A percentile compares a stretch with the other conserved stretches of the same genome.
These are phyloP conservation scores for Diarsia brunnea DNA, from an alignment of 2,888 invertebrate species.

Conservation along the genomic window DNA sequence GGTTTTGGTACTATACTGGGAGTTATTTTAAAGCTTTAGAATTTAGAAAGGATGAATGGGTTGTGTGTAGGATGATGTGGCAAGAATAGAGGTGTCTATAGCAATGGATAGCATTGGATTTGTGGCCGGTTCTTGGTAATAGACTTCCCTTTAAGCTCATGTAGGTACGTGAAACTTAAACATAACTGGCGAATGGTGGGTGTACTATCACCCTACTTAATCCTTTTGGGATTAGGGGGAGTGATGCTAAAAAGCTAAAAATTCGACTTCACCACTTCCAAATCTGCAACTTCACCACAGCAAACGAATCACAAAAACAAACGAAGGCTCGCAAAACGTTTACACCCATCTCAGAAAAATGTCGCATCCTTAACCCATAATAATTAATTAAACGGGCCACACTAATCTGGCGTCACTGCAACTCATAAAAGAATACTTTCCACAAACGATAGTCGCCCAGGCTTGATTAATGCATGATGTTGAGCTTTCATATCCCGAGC, in stretches of 20 bases:
- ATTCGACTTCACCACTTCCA: neutral
- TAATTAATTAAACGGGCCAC: conserved; percentile 62
- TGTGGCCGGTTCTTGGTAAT: neutral
- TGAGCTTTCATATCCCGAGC: conserved; percentile 45
- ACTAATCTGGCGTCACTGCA: conserved; percentile 58
- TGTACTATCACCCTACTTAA: neutral
- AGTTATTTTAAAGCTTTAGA: neutral
- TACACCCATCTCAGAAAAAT: conserved; percentile 55
- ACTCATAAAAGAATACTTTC: conserved; percentile 61
- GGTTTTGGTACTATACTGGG: neutral
- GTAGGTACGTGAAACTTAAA: neutral
- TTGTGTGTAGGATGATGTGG: neutral
- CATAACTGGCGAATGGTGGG: neutral
- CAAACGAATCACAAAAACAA: conserved; percentile 17
- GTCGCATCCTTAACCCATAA: conserved; percentile 55
- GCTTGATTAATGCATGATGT: conserved; percentile 62
- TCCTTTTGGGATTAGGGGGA: neutral
- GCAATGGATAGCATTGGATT: neutral
- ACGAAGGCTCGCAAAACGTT: conserved; percentile 41
- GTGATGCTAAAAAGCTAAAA: neutral
- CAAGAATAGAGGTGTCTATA: neutral
- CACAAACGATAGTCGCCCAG: conserved; percentile 56
- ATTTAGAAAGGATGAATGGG: neutral
- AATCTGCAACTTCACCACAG: conserved; percentile 12
- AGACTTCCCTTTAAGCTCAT: neutral